A percentile compares a stretch with the other conserved stretches of the same genome.
Conservation (phyloP, 23 tunicate genomes). For the Trididemnum nubilum region DNA sequence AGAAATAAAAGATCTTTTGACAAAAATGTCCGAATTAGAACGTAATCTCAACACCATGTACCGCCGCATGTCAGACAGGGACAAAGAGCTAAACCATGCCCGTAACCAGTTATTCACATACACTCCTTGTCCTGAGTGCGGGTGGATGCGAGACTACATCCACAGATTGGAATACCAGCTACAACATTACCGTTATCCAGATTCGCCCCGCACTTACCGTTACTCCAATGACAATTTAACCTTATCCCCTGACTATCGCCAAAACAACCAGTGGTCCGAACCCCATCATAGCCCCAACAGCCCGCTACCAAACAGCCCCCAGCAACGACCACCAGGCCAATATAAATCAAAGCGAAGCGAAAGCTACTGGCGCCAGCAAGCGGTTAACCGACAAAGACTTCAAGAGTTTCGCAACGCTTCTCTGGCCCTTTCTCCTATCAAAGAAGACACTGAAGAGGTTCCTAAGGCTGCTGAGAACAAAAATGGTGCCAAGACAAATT, state of each 20-base stretch:
- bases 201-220: not conserved
- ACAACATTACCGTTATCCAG: not conserved
- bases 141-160: constrained; percentile 21
- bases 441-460: constrained; percentile 37
- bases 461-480: not conserved
- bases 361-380: not conserved
- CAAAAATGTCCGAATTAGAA: constrained; percentile 12
- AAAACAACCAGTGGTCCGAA: not conserved
- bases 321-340: not conserved
- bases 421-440: constrained; percentile 35
- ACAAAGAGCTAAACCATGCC: constrained; percentile 7
- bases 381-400: not conserved
- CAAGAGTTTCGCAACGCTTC: constrained; percentile 34
- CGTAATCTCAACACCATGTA: not conserved
- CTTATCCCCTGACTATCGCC: not conserved
- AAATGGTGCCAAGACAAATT: not conserved
- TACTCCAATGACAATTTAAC: not conserved
- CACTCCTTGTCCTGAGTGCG: constrained; percentile 9
- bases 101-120: not conserved
- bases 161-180: constrained; percentile 26
- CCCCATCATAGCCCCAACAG: not conserved
- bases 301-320: not conserved
- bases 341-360: not conserved
- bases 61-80: not conserved
- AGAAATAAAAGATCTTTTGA: constrained; percentile 9